Evolutionary conservation across 2,888 invertebrate genomes (phyloP).

Genomic region (Leptinotarsa tumamoca): DNA sequence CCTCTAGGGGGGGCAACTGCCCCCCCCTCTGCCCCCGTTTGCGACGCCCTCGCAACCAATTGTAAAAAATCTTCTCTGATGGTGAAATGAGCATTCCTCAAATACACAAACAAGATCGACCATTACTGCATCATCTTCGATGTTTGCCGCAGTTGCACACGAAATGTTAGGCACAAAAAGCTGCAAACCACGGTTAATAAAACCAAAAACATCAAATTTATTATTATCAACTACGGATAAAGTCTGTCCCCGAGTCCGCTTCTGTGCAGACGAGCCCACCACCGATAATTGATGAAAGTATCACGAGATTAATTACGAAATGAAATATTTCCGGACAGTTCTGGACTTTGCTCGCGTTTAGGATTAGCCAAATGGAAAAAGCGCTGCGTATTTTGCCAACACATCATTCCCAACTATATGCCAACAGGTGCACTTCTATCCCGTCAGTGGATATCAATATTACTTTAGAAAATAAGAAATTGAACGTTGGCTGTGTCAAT

Average conservation of each 20-base stretch:
- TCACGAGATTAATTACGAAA: neutral
- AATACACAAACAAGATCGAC: too few relatives aligned
- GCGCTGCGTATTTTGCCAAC: neutral
- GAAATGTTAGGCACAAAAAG: too few relatives aligned
- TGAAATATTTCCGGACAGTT: neutral
- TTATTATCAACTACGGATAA: neutral
- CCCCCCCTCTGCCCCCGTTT: too few relatives aligned
- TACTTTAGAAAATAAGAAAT: neutral
- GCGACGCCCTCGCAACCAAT: too few relatives aligned
- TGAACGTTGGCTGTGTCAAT: too few relatives aligned
- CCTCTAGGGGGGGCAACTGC: too few relatives aligned
- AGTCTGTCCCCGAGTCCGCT: neutral
- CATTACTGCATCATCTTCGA: too few relatives aligned
- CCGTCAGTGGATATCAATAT: neutral
- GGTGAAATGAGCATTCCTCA: too few relatives aligned
- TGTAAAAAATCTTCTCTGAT: too few relatives aligned
- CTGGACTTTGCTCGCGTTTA: neutral
- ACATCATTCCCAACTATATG: neutral
- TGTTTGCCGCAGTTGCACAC: too few relatives aligned
- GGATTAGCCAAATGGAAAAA: neutral
- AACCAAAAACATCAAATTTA: too few relatives aligned
- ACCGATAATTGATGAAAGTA: neutral
- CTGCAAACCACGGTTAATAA: too few relatives aligned
- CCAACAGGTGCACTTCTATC: neutral
- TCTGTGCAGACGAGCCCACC: neutral